Base-by-base conservation (phyloP, 2,888 invertebrate genomes). In the Trichopoda pennipes region DNA sequence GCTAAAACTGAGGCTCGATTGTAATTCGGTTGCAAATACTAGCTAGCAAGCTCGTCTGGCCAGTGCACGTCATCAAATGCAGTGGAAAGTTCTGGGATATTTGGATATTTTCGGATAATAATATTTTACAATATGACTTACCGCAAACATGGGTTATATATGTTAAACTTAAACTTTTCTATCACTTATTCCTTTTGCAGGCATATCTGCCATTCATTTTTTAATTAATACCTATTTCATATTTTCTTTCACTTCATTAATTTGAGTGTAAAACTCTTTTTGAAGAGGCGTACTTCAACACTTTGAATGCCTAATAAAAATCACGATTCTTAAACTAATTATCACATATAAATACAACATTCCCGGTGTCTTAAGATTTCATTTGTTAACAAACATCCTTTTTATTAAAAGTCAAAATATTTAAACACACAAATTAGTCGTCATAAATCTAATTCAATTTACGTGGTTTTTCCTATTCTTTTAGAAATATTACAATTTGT, bases 401-500 rank as follows among this genome's bases (percentile, higher is more conserved):
- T 23, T 19, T 12, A 55, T 38, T 16, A 16, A 49, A 2, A n/a
- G 17, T 60, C 44, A 60, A 69, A 76, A 68, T 53, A 61, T 66
- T 60, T 53, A 53, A 35, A 51, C 19, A 7, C 21, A 35, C 19
- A 55, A 63, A 49, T 60, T 49, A 53, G 38, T 44, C 12, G 47
- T 7, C 32, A 73, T 79, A 61, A 79, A 68, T 79, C 66, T 66
- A 23, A 53, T 12, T 0, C 17, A 51, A 47, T 47, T 60, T 49
- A 42, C 17, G 2, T 35, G 17, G 19, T 58, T 49, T 7, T n/a
- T 17, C 23, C 7, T 17, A 23, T 19, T 61, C 12, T 6, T 23
- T 12, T 42, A 12, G 38, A 53, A 32, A 73, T 42, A 23, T 21
- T 63, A 19, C n/a, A 35, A 42, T 0, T 16, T 28, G n/a, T 58